Evolutionary conservation across 2,797 vertebrate species (phyloP), one percentile per base, ranked within the genome.

Genomic region (Podargus strigoides): DNA sequence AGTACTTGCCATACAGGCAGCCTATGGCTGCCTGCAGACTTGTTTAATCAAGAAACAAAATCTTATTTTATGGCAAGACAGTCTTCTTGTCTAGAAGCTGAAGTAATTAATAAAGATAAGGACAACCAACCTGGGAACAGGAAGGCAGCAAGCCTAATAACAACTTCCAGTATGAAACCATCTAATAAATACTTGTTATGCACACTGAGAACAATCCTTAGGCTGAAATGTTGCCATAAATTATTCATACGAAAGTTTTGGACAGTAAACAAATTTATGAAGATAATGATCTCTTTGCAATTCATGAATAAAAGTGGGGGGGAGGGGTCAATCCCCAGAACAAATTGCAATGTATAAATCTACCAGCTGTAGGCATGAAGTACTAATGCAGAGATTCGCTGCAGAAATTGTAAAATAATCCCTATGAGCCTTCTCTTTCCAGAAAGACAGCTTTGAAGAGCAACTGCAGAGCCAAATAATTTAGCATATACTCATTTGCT

Each of bases 211-310:
- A 94, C 91, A 92, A 88, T 90, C 69, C 91, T 95, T 86, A 81
- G 76, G 74, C 93, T 94, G 93, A 90, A 91, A 87, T 64, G 72
- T 80, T 94, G 72, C 68, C 60, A 94, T 95, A 95, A 96, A 96
- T 96, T 93, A 95, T 96, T 95, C 90, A 96, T 94, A 76, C 2
- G 6, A 84, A 95, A 89, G 80, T 95, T 96, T 52, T 94, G 91
- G 95, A 95, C 80, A 93, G 91, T 94, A 95, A 96, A 96, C 93
- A 96, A 93, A 93, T 93, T 82, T 93, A 93, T 75, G 90, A 93
- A 94, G 91, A 94, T 96, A 96, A 96, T 84, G 90, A 96, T 90
- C 91, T 95, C 88, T 95, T 69, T 94, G 93, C 85, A 96, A 93
- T 95, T 96, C 95, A 93, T 91, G 95, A 94, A 95, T 73, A 84